Conservation (phyloP, 2,888 invertebrate genomes). For the Agrotis puta region DNA sequence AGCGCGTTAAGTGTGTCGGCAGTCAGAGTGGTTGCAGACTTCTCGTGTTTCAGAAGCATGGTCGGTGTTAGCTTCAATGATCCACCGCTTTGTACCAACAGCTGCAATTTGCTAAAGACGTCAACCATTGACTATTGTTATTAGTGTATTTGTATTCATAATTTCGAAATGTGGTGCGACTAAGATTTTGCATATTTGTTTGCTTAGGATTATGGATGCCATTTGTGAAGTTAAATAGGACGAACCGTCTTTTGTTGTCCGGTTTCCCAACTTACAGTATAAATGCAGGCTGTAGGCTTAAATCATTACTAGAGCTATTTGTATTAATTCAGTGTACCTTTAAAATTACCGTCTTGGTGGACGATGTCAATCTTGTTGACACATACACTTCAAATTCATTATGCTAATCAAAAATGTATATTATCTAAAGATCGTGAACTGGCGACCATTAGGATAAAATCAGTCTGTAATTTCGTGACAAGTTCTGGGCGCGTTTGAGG, state of each 20-base stretch:
- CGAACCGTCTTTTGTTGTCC: constrained; percentile 30
- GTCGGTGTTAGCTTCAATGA: constrained; percentile 80
- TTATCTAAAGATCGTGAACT: constrained; percentile 67
- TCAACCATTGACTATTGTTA: constrained; percentile 61
- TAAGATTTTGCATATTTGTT: constrained; percentile 55
- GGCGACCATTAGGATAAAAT: constrained; percentile 65
- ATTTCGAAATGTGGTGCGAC: constrained; percentile 57
- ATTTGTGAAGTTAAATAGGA: constrained; percentile 43
- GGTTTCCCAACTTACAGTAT: constrained; percentile 19
- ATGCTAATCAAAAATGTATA: constrained; percentile 64
- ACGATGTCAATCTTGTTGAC: constrained; percentile 27
- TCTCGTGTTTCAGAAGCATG: constrained; percentile 83
- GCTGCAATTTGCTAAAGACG: constrained; percentile 66
- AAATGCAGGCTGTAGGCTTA: constrained; percentile 5
- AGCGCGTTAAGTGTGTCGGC: constrained; percentile 81
- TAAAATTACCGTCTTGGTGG: constrained; percentile 14
- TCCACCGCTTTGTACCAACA: constrained; percentile 79
- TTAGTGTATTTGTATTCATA: constrained; percentile 58
- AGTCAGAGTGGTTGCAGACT: constrained; percentile 81
- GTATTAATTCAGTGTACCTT: constrained; percentile 8
- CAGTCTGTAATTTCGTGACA: constrained; percentile 73
- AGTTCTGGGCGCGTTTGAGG: constrained; percentile 69
- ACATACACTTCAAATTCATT: constrained; percentile 37
- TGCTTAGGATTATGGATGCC: constrained; percentile 48
- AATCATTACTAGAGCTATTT: constrained; percentile 7